Evolutionary conservation across 2,797 vertebrate genomes (phyloP), one percentile per base, ranked within the genome.

Genomic region (Sparidentex hasta): DNA sequence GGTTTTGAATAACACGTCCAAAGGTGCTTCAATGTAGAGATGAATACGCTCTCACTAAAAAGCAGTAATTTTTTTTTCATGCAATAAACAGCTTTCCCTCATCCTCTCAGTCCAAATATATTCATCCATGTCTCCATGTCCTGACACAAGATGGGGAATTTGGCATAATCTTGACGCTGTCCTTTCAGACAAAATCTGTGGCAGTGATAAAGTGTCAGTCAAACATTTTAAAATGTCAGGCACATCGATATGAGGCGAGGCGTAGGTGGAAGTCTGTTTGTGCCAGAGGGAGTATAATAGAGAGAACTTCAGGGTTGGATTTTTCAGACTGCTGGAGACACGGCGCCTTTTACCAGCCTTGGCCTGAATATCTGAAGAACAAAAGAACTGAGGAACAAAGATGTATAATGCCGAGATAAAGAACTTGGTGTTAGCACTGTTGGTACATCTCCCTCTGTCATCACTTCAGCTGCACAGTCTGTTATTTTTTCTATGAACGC

Each of bases 171-270:
- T 73, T 80, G 84, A 84, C 43, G 18, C 52, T 47, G 73, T 90
- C 76, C 73, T 71, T 81, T 80, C 77, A 91, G 78, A 88, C 78
- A 66, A 74, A 90, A 80, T 90, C 86, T 83, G 73, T 38, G 58
- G 85, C 33, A 48, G 73, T 51, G 83, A 90, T 87, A 85, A 88
- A 80, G 75, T n/a, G 62, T 82, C 88, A 85, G 86, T 90, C 85
- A 91, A 85, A 91, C 82, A 48, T 88, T 86, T 78, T 74, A 77
- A 91, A 92, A 93, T 90, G 92, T 92, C 90, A 93, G 83, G 54
- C 78, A 86, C 47, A 76, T 82, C 81, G 74, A 89, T 87, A 74
- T 75, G 74, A 89, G 70, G 78, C 74, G 66, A 76, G 64, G 72
- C 67, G 86, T 88, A 72, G 86, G 88, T 87, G 84, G 87, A 87